A percentile compares a stretch with the other conserved stretches of the same genome.
Conservation (phyloP, 2,113 vertebrate species). For the Phodopus roborovskii region DNA sequence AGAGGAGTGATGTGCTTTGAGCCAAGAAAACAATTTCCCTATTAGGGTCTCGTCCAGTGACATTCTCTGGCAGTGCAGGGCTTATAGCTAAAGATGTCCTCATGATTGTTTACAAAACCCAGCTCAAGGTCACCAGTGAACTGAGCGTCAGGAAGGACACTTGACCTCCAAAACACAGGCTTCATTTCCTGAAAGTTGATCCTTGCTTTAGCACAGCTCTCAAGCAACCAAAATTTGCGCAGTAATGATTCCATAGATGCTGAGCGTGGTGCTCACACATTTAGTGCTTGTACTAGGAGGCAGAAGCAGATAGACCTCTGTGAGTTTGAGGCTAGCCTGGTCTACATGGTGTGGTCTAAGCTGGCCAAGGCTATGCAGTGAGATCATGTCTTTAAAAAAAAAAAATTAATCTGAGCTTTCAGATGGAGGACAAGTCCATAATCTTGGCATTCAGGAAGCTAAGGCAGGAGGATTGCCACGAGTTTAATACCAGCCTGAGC, state of each 20-base stretch:
- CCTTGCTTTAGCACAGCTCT: not conserved
- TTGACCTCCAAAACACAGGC: not conserved
- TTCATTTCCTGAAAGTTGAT: not conserved
- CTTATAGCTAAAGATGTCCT: not conserved
- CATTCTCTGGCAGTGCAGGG: not conserved
- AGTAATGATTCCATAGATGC: not conserved
- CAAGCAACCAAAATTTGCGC: not conserved
- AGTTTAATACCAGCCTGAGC: not conserved
- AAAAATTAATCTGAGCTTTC: not conserved
- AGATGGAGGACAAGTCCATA: not conserved
- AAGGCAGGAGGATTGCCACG: not conserved
- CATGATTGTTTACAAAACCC: not conserved
- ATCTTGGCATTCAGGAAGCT: not conserved
- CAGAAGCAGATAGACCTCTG: not conserved
- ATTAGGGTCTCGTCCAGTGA: not conserved
- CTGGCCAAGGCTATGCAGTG: too few relatives aligned
- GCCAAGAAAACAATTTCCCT: not conserved
- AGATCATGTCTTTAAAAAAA: not conserved
- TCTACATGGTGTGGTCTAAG: not conserved
- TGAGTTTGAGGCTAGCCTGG: not conserved
- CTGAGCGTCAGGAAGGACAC: not conserved
- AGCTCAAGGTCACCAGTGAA: not conserved
- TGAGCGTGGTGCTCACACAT: not conserved
- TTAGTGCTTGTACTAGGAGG: not conserved
- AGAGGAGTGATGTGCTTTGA: not conserved